A percentile compares a stretch with the other conserved stretches of the same genome.
phyloP scores from a whole-genome alignment of 2,888 invertebrate species.

The Strigamia maritima region DNA sequence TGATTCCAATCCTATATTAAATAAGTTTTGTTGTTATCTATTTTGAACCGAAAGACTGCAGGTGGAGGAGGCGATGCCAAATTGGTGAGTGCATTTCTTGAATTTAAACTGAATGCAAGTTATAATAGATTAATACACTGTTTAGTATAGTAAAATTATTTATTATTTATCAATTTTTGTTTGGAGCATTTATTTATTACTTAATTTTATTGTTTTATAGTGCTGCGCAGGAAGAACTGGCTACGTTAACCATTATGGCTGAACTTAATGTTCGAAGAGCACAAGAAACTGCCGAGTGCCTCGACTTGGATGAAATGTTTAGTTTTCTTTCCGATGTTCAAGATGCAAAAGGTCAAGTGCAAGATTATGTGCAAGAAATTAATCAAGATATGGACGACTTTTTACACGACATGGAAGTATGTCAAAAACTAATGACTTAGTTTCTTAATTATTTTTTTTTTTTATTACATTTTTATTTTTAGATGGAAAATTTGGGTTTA shows the following conservation, averaged over 20 bases:
- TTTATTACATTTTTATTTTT: background rate
- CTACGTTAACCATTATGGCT: constrained; percentile 68
- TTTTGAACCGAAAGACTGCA: constrained; percentile 26
- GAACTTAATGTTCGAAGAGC: constrained; percentile 65
- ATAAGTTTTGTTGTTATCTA: constrained; percentile 35
- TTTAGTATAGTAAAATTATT: background rate
- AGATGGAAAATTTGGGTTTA: constrained; percentile 22
- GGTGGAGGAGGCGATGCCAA: constrained; percentile 35
- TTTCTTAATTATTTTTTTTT: background rate
- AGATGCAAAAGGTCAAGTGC: constrained; percentile 60
- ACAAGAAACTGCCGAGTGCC: constrained; percentile 50
- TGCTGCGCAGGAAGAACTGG: constrained; percentile 54
- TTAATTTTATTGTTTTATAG: constrained; percentile 39
- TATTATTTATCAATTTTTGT: background rate
- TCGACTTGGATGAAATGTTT: constrained; percentile 84
- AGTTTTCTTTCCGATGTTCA: constrained; percentile 81
- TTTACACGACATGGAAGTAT: constrained; percentile 45
- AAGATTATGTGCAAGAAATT: constrained; percentile 57
- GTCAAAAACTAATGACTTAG: background rate
- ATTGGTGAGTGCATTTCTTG: constrained; percentile 55
- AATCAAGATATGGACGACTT: constrained; percentile 46
- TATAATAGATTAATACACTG: background rate
- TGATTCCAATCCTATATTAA: constrained; percentile 1
- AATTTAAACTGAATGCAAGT: constrained; percentile 51
- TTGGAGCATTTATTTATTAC: background rate